Evolutionary conservation across 2,888 invertebrate species (phyloP).

Genomic region (Drosophila neonasuta): DNA sequence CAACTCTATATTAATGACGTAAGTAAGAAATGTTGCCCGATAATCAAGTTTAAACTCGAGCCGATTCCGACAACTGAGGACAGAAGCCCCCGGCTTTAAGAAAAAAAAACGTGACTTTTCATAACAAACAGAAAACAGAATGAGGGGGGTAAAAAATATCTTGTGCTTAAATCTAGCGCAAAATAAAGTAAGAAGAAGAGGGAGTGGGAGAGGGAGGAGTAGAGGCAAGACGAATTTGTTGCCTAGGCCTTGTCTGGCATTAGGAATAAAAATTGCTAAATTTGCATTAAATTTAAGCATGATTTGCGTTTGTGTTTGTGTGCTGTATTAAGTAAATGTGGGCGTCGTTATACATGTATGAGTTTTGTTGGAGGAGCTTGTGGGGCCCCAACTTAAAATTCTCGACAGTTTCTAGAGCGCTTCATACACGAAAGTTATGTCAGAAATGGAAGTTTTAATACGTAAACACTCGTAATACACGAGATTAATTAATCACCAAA

Average conservation of each 20-base stretch:
- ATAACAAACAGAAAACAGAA: slow-evolving; percentile 36
- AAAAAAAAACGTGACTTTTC: slow-evolving; percentile 67
- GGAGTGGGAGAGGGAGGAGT: not conserved
- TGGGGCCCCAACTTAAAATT: slow-evolving; percentile 49
- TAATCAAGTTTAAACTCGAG: slow-evolving; percentile 9
- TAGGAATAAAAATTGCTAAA: slow-evolving; percentile 64
- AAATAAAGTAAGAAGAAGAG: slow-evolving; percentile 19
- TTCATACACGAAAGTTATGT: slow-evolving; percentile 19
- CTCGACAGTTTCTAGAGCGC: slow-evolving; percentile 43
- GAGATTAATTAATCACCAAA: slow-evolving; percentile 44
- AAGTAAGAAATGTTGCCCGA: slow-evolving; percentile 10
- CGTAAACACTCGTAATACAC: slow-evolving; percentile 7
- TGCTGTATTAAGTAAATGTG: slow-evolving; percentile 3
- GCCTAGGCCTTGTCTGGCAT: slow-evolving; percentile 47
- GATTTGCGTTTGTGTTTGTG: slow-evolving; percentile 27
- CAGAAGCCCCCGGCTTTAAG: slow-evolving; percentile 24
- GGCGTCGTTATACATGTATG: slow-evolving; percentile 1
- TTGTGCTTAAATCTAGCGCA: slow-evolving; percentile 38
- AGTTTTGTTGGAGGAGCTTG: slow-evolving; percentile 6
- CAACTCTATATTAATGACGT: slow-evolving; percentile 53
- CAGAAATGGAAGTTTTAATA: slow-evolving; percentile 24
- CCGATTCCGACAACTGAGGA: slow-evolving; percentile 13
- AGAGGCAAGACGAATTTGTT: slow-evolving; percentile 27
- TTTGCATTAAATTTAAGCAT: slow-evolving; percentile 61
- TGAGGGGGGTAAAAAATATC: slow-evolving; percentile 26